These are phyloP conservation scores for Stramonita haemastoma DNA, from an alignment of 2,888 invertebrate genomes.

Conservation along the genomic window DNA sequence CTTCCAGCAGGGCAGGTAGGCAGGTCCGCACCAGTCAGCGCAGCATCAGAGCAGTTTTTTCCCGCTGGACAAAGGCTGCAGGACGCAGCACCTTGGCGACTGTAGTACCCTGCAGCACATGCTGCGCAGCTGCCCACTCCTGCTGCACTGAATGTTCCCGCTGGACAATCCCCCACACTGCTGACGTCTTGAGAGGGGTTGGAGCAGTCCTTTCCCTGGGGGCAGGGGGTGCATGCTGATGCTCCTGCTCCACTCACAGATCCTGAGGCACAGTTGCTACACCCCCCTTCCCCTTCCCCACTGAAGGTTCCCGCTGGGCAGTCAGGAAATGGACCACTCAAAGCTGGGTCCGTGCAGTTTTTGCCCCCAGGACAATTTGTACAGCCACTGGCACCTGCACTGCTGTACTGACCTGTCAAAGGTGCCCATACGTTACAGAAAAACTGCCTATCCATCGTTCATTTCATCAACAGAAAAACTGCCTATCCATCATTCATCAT, in stretches of 20 bases:
- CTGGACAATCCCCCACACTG: slow-evolving; percentile 49
- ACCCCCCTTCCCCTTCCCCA: slow-evolving; percentile 52
- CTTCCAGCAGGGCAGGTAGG: slow-evolving; percentile 25
- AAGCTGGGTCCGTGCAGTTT: slow-evolving; percentile 64
- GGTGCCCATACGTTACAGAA: slow-evolving; percentile 48
- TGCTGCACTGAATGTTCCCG: too few relatives aligned
- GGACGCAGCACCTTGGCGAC: slow-evolving; percentile 50
- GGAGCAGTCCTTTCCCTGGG: slow-evolving; percentile 70
- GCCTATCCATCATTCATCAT: too few relatives aligned
- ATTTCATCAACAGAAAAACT: too few relatives aligned
- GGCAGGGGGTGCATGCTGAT: slow-evolving; percentile 66
- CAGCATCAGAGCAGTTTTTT: slow-evolving; percentile 50
- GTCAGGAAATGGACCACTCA: slow-evolving; percentile 62
- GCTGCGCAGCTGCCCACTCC: slow-evolving; percentile 54
- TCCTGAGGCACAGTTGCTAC: slow-evolving; percentile 62
- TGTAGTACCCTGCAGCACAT: slow-evolving; percentile 61
- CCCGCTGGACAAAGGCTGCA: slow-evolving; percentile 37
- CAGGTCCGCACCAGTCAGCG: slow-evolving; percentile 19
- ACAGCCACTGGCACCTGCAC: slow-evolving; percentile 61
- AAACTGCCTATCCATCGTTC: too few relatives aligned
- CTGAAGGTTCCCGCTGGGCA: slow-evolving; percentile 69
- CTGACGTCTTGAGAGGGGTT: slow-evolving; percentile 44
- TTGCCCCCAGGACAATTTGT: slow-evolving; percentile 70
- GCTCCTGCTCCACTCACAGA: slow-evolving; percentile 69
- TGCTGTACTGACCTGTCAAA: slow-evolving; percentile 62